Evolutionary conservation across 2,113 vertebrate species (phyloP).

Genomic region (Apodemus sylvaticus): DNA sequence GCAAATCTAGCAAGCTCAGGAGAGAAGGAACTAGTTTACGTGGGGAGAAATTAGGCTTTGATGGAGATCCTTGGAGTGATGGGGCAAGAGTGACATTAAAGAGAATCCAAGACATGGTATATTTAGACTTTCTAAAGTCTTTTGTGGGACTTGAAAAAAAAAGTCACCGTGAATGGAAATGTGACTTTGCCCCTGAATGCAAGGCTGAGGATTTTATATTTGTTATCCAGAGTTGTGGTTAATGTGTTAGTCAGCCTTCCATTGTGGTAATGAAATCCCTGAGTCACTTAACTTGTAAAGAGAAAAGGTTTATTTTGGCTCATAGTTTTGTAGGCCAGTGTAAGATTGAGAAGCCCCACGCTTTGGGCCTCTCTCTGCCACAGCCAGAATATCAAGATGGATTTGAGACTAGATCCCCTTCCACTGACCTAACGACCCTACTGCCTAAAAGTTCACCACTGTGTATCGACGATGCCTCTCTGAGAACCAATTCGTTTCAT

Average conservation of each 20-base stretch:
- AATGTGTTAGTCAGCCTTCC: not conserved
- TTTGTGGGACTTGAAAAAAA: not conserved
- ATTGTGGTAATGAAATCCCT: not conserved
- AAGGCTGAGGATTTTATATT: slow-evolving; percentile 36
- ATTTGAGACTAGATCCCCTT: not conserved
- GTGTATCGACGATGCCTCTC: too few relatives aligned
- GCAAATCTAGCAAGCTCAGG: slow-evolving; percentile 10
- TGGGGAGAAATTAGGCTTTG: slow-evolving; percentile 16
- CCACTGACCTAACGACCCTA: not conserved
- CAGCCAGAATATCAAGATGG: not conserved
- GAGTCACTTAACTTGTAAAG: not conserved
- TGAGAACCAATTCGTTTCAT: not conserved
- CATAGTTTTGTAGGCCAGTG: not conserved
- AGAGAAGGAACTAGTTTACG: slow-evolving; percentile 11
- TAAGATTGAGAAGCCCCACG: not conserved
- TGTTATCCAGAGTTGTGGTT: not conserved
- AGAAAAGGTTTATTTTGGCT: not conserved
- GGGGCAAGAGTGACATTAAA: not conserved
- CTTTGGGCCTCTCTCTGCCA: not conserved
- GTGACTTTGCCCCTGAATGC: slow-evolving; percentile 8
- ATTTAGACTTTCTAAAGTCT: slow-evolving; percentile 47
- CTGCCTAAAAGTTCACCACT: not conserved
- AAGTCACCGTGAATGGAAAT: not conserved
- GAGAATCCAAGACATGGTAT: not conserved
- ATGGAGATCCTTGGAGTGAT: not conserved